Base-by-base conservation (phyloP, 2,888 invertebrate genomes). In the Amphipyra tragopoginis region DNA sequence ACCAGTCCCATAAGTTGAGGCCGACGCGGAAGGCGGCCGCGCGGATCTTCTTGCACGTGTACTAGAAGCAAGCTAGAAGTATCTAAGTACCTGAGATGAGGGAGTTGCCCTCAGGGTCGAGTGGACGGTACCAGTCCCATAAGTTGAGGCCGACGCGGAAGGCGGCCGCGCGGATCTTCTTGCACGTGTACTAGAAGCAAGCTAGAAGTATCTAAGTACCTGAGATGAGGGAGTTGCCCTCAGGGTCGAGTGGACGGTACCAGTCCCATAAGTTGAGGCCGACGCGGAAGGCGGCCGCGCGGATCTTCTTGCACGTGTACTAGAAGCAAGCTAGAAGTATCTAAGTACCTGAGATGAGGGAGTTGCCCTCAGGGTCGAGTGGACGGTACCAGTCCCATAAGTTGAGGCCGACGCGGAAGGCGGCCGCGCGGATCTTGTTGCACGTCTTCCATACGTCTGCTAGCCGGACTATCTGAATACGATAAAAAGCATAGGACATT, bases 291-390 rank as follows among this genome's bases (percentile, higher is more conserved):
- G 96, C 96, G 3, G 97, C 96, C 13, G 97, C 96, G 69, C 97
- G 96, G 86, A 97, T 97, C 95, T 97, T 97, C 90, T 97, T 97
- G 92, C 97, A 97, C 26, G 96, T 96, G n/a, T n/a, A n/a, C n/a
- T n/a, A n/a, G n/a, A n/a, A n/a, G n/a, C n/a, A n/a, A n/a, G n/a
- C n/a, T 97, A 96, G 90, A 97, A 97, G 60, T 39, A 39, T 11
- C 0, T 6, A 2, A n/a, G 11, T 80, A 93, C 94, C 97, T 75
- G 97, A 96, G 72, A 97, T 96, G 59, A 97, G 94, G 13, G 96
- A 96, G 86, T 96, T 96, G 55, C 95, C 95, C 56, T 96, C 94
- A 0, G 96, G 96, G 92, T 97, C 97, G 51, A 97, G 92, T 9
- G 96, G 95, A 40, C 95, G 93, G 86, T 97, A 97, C 92, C 96